Evolutionary conservation across 2,888 invertebrate genomes (phyloP), one percentile per base, ranked within the genome.

Genomic region (Gonocerus acuteangulatus): DNA sequence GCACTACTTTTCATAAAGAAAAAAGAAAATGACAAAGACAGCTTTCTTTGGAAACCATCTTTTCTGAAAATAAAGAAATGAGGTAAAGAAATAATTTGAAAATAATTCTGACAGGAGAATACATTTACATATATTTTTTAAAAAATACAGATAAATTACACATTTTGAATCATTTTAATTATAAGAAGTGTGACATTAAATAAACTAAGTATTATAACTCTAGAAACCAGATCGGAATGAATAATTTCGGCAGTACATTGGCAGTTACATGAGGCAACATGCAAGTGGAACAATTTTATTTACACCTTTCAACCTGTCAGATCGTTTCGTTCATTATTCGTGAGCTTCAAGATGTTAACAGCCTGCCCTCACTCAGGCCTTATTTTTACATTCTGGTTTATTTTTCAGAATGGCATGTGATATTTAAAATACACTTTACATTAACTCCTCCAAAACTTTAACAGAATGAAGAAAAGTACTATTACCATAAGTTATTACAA

Each of bases 261-360:
- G 47, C 47, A 57, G 34, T 57, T 39, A n/a, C 39, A 39, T 39
- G 27, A 27, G 27, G 27, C 27, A 27, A 27, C 27, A 27, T 27
- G 27, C 9, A 27, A 27, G 9, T 27, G n/a, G 16, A 13, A 42
- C 13, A 3, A 42, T 42, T 15, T 42, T 13, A 42, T 36, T 32
- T 34, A 34, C 32, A 48, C 16, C 42, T 60, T 39, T 32, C 42
- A 27, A 57, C 64, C 64, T 65, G 64, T 60, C 64, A 65, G 62
- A 65, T 65, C 64, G 64, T 65, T 65, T 65, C 64, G 64, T 65
- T 65, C 60, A 62, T 13, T 57, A 39, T 57, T 54, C 54, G 54
- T 54, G 15, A 36, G n/a, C 22, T 42, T 27, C 51, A 51, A 21
- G 42, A 42, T 54, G 42, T 54, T 54, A 22, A 39, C 21, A 39